These are phyloP conservation scores for Heteronetta atricapilla DNA, from an alignment of 2,113 vertebrate species.

Conservation along the genomic window DNA sequence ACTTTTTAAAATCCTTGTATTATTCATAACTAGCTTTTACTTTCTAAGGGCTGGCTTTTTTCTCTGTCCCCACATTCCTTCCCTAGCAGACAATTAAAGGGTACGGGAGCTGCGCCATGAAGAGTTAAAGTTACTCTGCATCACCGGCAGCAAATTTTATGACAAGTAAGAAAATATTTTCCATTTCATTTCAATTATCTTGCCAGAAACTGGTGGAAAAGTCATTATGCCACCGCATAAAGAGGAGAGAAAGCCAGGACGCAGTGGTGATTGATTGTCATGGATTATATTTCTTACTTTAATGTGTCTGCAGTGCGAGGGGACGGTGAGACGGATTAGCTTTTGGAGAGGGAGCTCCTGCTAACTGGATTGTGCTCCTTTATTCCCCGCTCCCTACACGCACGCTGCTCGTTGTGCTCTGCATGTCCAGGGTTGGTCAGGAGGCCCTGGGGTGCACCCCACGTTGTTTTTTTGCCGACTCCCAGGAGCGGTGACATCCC, in stretches of 20 bases:
- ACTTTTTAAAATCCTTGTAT: conserved; percentile 38
- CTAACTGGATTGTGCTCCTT: conserved; percentile 23
- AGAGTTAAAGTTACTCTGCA: conserved; percentile 68
- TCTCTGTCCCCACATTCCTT: conserved; percentile 26
- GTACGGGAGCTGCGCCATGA: conserved; percentile 30
- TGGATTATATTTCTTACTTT: conserved; percentile 68
- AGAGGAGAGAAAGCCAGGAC: conserved; percentile 67
- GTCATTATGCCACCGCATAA: conserved; percentile 70
- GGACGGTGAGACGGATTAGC: conserved; percentile 23
- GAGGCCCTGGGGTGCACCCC: neutral
- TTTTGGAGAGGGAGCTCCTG: conserved; percentile 33
- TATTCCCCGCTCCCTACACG: neutral
- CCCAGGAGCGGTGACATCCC: neutral
- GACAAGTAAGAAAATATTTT: conserved; percentile 73
- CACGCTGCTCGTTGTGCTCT: neutral
- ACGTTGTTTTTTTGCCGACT: neutral
- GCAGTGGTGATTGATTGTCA: conserved; percentile 63
- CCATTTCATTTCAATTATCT: conserved; percentile 79
- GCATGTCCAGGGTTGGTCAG: neutral
- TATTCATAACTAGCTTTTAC: conserved; percentile 52
- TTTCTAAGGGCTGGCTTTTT: neutral
- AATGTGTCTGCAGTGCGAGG: conserved; percentile 63
- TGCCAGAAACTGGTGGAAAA: conserved; percentile 75
- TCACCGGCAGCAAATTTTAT: conserved; percentile 68
- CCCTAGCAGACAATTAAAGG: conserved; percentile 47